Base-by-base conservation (phyloP, 2,888 invertebrate genomes). In the Trachelus iudaicus region DNA sequence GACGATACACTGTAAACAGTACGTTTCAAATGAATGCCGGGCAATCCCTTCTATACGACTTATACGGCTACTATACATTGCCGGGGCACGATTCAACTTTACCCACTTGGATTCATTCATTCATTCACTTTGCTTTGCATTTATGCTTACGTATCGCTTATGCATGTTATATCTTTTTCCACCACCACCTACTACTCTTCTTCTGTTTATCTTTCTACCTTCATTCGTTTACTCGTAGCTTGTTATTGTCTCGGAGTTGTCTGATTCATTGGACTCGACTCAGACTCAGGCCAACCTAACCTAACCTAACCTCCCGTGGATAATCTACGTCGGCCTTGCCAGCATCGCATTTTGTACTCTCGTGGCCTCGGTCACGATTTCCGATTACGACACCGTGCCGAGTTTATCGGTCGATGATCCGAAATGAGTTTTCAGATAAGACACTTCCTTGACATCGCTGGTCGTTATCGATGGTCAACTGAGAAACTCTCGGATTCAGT, bases 241-340 rank as follows among this genome's bases (percentile, higher is more conserved):
- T 56, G 23, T 56, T 56, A 56, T 56, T 56, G 56, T 56, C 56
- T 56, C 56, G 2, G 56, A 56, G 56, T 56, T 56, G 56, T 9
- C 23, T 56, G 23, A 56, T 56, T 56, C 56, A 56, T 56, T 56
- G 23, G 56, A 56, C 56, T 56, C 56, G 56, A 56, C 56, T 56
- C 9, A 23, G 56, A 56, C 56, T 56, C 56, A 23, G 23, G 56
- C 23, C 23, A 56, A 56, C 56, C 56, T 23, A 56, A 23, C 40
- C 23, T 40, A 40, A 40, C 56, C 23, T 56, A 56, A 56, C 56
- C 23, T 23, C 78, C 82, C 75, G 78, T 73, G 84, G 85, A 84
- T 85, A 83, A 85, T 87, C 83, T 80, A 83, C 83, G 83, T 75
- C 85, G 86, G 84, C 87, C 87, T 88, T 88, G 89, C 83, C 86